Evolutionary conservation across 2,113 vertebrate genomes (phyloP).

Genomic region (Poeciliopsis retropinna): DNA sequence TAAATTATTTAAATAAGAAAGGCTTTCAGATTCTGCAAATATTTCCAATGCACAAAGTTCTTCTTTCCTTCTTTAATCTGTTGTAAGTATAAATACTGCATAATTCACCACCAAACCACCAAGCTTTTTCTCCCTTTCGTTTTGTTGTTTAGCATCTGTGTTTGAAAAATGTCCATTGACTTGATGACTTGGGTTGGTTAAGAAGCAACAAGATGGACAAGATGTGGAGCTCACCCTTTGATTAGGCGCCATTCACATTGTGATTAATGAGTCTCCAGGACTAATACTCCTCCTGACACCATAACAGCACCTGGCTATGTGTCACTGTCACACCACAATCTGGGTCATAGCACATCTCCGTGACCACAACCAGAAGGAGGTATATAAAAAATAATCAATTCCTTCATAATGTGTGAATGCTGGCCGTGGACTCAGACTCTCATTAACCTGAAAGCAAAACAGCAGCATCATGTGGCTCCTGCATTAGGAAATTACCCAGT

Average conservation of each 20-base stretch:
- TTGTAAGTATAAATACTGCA: background rate
- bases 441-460: constrained; percentile 11
- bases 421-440: background rate
- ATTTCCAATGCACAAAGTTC: too few relatives aligned
- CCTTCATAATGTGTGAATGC: constrained; percentile 4
- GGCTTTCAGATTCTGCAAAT: too few relatives aligned
- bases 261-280: constrained; percentile 67
- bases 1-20: too few relatives aligned
- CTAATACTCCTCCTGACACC: constrained; percentile 51
- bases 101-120: background rate
- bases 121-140: background rate
- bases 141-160: background rate
- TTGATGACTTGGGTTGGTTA: constrained; percentile 10
- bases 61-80: background rate
- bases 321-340: constrained; percentile 66
- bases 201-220: constrained; percentile 18
- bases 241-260: constrained; percentile 51
- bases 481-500: constrained; percentile 45
- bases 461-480: constrained; percentile 37
- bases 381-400: constrained; percentile 22
- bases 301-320: constrained; percentile 58
- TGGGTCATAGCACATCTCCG: constrained; percentile 49
- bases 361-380: constrained; percentile 26
- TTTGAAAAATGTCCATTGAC: constrained; percentile 4
- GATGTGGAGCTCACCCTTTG: constrained; percentile 43